A percentile compares a stretch with the other conserved stretches of the same genome.
phyloP scores from a whole-genome alignment of 2,888 invertebrate species.

The Eustalomyia histrio region DNA sequence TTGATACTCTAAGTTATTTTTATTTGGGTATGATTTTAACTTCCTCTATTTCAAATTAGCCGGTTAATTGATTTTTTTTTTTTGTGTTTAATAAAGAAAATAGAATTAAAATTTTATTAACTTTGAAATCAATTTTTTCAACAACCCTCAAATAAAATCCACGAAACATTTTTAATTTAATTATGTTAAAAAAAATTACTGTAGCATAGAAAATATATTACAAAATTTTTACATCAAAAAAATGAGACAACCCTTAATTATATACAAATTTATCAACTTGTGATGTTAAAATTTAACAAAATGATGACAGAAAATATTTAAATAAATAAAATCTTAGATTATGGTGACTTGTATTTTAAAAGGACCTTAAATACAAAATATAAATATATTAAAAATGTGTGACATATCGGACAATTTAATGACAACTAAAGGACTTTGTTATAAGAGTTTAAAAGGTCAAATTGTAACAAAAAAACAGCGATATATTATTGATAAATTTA shows the following conservation, averaged over 20 bases:
- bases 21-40: neutral
- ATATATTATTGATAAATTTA: no score
- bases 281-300: neutral
- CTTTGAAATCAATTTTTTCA: neutral
- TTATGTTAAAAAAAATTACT: neutral
- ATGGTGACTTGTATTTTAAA: neutral
- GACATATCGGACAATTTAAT: no score
- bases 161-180: constrained; percentile 13
- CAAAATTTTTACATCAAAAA: no score
- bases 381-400: no score
- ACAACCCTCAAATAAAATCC: constrained; percentile 1
- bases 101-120: constrained; percentile 21
- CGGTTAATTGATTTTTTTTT: neutral
- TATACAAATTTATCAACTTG: constrained; percentile 1
- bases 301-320: neutral
- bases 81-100: neutral
- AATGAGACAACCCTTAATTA: neutral
- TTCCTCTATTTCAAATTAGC: neutral
- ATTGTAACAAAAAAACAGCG: no score
- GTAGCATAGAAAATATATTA: neutral
- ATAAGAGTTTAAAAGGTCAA: no score
- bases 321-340: neutral
- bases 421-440: no score
- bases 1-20: neutral
- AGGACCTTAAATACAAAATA: no score